These are phyloP conservation scores for Papilio helenus DNA, from an alignment of 1,140 invertebrate species.

Conservation along the genomic window DNA sequence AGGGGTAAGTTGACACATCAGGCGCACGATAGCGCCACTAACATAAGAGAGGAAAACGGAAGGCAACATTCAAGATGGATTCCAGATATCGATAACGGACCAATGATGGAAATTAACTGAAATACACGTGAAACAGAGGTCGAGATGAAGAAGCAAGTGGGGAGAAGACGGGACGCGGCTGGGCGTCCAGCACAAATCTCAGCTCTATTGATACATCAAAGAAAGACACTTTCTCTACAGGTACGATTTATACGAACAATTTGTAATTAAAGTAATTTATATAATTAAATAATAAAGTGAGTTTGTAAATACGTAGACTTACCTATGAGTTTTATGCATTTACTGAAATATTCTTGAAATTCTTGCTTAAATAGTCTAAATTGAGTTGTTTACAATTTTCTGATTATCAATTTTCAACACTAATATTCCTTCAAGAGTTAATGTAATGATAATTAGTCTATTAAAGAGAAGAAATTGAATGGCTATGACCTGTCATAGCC, in stretches of 20 bases:
- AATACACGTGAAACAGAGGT: slow-evolving; percentile 50
- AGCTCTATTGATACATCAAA: slow-evolving; percentile 67
- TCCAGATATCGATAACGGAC: too few species aligned
- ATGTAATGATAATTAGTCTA: not conserved
- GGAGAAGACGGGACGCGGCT: slow-evolving; percentile 76
- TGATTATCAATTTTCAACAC: too few species aligned
- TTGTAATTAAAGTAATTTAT: not conserved
- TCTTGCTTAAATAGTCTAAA: too few species aligned
- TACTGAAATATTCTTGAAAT: too few species aligned
- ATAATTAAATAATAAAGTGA: not conserved
- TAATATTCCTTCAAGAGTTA: not conserved
- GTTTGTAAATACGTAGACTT: not conserved
- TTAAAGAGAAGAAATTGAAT: not conserved
- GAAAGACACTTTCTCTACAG: slow-evolving; percentile 77
- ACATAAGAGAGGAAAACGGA: too few species aligned
- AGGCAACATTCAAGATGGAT: too few species aligned
- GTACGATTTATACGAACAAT: slow-evolving; percentile 50
- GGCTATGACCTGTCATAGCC: too few species aligned
- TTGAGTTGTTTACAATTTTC: too few species aligned
- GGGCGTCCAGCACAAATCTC: slow-evolving; percentile 84
- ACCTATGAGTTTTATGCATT: too few species aligned
- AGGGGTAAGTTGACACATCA: too few species aligned
- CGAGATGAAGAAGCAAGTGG: slow-evolving; percentile 73
- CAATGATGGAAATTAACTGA: not conserved
- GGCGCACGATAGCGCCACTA: too few species aligned